A percentile compares a stretch with the other conserved stretches of the same genome.
These are phyloP conservation scores for Edolisoma coerulescens DNA, from an alignment of 2,113 vertebrate species.

Conservation along the genomic window DNA sequence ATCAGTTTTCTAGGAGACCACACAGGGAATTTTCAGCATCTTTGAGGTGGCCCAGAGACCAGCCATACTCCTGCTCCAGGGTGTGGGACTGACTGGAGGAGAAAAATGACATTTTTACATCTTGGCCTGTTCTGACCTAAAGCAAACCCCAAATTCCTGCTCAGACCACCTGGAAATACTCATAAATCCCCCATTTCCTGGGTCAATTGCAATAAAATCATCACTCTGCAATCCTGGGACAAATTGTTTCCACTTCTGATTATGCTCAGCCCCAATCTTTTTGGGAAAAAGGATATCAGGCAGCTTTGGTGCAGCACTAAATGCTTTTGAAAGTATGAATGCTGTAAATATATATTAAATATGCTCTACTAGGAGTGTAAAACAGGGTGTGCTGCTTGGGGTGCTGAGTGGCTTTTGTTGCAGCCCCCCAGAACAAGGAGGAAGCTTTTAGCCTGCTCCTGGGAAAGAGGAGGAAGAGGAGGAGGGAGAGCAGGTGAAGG, in stretches of 20 bases:
- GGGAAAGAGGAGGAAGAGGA: not conserved
- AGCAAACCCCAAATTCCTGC: not conserved
- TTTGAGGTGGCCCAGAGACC: not conserved
- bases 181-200: not conserved
- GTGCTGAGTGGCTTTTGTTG: not conserved
- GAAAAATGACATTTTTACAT: not conserved
- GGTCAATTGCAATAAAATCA: not conserved
- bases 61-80: not conserved
- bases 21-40: not conserved
- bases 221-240: not conserved
- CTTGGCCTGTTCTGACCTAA: not conserved
- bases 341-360: not conserved
- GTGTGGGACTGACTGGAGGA: not conserved
- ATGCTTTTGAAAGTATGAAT: not conserved
- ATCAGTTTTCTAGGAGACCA: not conserved
- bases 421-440: not conserved
- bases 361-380: not conserved
- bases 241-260: not conserved
- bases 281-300: not conserved
- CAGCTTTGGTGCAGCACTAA: not conserved
- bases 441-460: not conserved
- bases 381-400: not conserved
- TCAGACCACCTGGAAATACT: not conserved
- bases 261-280: not conserved
- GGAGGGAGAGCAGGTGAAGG: not conserved